A percentile compares a stretch with the other conserved stretches of the same genome.
Conservation (phyloP, 2,888 invertebrate genomes). For the Drosophila affinis region DNA sequence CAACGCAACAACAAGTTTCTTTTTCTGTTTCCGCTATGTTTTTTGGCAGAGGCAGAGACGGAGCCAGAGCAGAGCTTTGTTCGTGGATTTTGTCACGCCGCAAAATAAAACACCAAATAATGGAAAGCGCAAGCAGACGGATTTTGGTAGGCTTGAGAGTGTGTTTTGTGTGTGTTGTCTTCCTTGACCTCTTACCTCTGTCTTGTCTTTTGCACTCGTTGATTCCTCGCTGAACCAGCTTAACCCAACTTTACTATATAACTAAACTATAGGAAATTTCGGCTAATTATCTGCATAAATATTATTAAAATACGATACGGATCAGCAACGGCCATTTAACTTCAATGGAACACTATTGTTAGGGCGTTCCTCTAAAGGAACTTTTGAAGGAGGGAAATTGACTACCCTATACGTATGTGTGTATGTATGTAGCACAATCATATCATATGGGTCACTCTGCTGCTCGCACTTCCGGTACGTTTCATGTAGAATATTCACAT, state of each 20-base stretch:
- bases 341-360: too few relatives aligned
- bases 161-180: not conserved
- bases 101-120: not conserved
- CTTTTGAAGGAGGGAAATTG: not conserved
- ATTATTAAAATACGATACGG: too few relatives aligned
- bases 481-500: not conserved
- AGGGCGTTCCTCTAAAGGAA: too few relatives aligned
- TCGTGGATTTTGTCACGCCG: not conserved
- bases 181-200: not conserved
- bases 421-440: not conserved
- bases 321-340: too few relatives aligned
- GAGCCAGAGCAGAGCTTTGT: not conserved
- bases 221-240: too few relatives aligned
- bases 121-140: not conserved
- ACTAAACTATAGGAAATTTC: too few relatives aligned
- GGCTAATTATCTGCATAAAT: too few relatives aligned
- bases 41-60: slow-evolving; percentile 10
- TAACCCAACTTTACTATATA: too few relatives aligned
- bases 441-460: not conserved
- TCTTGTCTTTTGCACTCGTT: not conserved
- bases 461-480: not conserved
- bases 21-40: slow-evolving; percentile 17
- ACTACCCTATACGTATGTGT: not conserved
- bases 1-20: not conserved
- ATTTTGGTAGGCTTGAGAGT: not conserved